phyloP scores from a whole-genome alignment of 2,113 vertebrate species.

The Colinus virginianus region DNA sequence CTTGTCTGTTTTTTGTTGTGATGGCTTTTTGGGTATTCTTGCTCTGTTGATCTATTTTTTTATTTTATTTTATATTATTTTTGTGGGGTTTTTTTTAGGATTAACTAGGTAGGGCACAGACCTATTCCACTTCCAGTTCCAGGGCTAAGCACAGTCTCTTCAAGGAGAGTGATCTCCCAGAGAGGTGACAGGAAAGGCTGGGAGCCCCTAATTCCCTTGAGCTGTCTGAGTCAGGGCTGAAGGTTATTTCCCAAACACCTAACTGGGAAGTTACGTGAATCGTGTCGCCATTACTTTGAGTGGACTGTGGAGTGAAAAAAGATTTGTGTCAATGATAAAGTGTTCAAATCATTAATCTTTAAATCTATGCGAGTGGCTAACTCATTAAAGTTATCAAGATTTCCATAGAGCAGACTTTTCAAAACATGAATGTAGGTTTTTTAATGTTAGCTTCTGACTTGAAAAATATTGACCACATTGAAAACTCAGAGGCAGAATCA shows the following conservation, averaged over 20 bases:
- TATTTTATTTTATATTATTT: not conserved
- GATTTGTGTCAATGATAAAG: not conserved
- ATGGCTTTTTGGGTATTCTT: too few species aligned
- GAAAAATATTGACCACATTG: not conserved
- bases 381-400: not conserved
- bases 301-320: not conserved
- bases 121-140: not conserved
- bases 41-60: not conserved
- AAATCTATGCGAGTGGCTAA: not conserved
- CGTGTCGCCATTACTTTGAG: not conserved
- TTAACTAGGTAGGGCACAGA: not conserved
- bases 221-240: not conserved
- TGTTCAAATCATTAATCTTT: not conserved
- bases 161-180: not conserved
- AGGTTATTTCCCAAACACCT: not conserved
- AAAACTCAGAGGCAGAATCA: not conserved
- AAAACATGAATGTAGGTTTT: not conserved
- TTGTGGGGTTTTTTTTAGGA: not conserved
- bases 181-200: not conserved
- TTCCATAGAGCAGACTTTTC: not conserved
- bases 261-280: not conserved
- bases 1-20: not conserved
- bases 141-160: not conserved
- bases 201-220: not conserved
- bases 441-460: not conserved